Conservation (phyloP, 2,113 vertebrate genomes). For the Sylvia atricapilla region DNA sequence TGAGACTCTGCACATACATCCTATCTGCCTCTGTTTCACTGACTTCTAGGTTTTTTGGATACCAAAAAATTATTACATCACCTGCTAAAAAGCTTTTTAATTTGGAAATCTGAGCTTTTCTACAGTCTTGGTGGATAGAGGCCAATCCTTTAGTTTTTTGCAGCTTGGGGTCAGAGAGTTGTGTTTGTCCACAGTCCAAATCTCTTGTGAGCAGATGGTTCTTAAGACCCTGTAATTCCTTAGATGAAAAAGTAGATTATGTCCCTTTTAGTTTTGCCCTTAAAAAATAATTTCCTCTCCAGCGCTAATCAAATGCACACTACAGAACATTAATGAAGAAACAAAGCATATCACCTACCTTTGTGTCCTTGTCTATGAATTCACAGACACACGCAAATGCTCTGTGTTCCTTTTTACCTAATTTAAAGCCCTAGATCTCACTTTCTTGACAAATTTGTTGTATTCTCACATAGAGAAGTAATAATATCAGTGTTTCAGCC, state of each 20-base stretch:
- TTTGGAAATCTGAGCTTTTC: not conserved
- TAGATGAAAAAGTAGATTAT: not conserved
- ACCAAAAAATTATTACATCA: not conserved
- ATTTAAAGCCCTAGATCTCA: not conserved
- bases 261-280: not conserved
- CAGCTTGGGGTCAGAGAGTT: not conserved
- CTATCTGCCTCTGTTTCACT: not conserved
- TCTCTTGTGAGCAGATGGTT: not conserved
- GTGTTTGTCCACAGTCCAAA: not conserved
- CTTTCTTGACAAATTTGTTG: not conserved
- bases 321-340: not conserved
- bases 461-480: not conserved
- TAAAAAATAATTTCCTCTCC: not conserved
- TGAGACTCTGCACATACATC: not conserved
- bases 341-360: not conserved
- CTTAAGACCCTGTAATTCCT: not conserved
- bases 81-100: not conserved
- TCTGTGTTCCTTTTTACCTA: not conserved
- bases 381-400: too few relatives aligned
- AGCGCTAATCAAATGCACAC: not conserved
- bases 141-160: not conserved
- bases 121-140: not conserved
- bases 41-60: rapidly evolving
- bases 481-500: not conserved
- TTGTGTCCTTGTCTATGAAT: not conserved